Conservation (phyloP, 2,888 invertebrate genomes). For the Agrochola lychnidis region DNA sequence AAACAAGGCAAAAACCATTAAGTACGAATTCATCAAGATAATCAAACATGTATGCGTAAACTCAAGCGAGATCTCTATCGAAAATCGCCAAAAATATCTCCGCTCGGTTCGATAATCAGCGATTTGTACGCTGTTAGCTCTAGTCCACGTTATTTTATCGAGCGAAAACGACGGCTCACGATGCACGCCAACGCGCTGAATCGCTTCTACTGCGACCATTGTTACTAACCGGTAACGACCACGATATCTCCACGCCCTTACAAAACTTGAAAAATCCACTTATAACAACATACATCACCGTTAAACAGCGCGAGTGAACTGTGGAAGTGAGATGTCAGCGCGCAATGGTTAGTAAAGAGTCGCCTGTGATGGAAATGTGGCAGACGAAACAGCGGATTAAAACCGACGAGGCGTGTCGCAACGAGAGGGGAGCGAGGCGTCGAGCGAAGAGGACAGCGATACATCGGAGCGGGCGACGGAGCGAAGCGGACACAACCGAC, state of each 20-base stretch:
- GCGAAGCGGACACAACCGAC: constrained; percentile 72
- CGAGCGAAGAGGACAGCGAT: constrained; percentile 78
- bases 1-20: constrained; percentile 1
- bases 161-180: constrained; percentile 52
- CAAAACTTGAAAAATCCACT: constrained; percentile 27
- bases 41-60: background rate
- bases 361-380: background rate
- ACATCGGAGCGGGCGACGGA: constrained; percentile 76
- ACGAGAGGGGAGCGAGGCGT: constrained; percentile 81
- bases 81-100: constrained; percentile 33
- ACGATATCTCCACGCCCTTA: constrained; percentile 65
- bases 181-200: constrained; percentile 59
- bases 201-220: constrained; percentile 74
- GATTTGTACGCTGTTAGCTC: constrained; percentile 46
- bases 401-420: constrained; percentile 73
- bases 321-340: background rate
- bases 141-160: constrained; percentile 46
- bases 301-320: background rate
- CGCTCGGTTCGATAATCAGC: constrained; percentile 54
- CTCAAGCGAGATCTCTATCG: constrained; percentile 2
- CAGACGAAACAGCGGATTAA: constrained; percentile 61
- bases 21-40: constrained; percentile 4
- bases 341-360: constrained; percentile 57
- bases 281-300: constrained; percentile 56
- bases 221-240: constrained; percentile 68